Evolutionary conservation across 2,797 vertebrate species (phyloP).

Genomic region (Corythornis leucogaster): DNA sequence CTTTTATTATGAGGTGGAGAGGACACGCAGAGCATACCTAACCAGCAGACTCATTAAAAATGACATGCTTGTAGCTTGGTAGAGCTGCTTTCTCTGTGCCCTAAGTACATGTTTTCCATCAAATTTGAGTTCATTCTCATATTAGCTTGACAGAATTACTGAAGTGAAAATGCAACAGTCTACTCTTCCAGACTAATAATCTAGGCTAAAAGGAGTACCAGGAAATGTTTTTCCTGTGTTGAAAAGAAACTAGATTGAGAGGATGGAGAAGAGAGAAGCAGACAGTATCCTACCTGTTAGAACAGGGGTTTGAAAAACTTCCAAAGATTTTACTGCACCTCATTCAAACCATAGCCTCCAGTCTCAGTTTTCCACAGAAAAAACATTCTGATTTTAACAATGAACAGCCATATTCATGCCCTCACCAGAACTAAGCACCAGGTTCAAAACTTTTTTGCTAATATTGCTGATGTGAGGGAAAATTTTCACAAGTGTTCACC

Average conservation of each 20-base stretch:
- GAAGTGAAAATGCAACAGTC: background rate
- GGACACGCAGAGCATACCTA: background rate
- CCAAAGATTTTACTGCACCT: background rate
- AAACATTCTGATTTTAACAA: background rate
- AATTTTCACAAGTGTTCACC: background rate
- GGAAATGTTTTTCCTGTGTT: background rate
- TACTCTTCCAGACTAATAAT: background rate
- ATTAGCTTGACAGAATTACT: background rate
- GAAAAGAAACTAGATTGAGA: background rate
- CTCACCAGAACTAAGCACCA: background rate
- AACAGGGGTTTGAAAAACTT: background rate
- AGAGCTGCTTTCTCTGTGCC: background rate
- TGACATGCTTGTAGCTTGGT: background rate
- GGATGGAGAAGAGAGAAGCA: background rate
- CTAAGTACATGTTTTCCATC: background rate
- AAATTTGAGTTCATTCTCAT: background rate
- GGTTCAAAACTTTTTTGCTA: background rate
- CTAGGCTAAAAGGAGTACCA: background rate
- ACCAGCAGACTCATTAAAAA: background rate
- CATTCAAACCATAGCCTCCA: background rate
- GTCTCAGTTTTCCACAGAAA: background rate
- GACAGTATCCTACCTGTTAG: background rate
- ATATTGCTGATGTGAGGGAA: background rate
- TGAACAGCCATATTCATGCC: background rate
- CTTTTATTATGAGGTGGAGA: background rate